Conservation (phyloP, 2,113 vertebrate species). For the Hippolais icterina region DNA sequence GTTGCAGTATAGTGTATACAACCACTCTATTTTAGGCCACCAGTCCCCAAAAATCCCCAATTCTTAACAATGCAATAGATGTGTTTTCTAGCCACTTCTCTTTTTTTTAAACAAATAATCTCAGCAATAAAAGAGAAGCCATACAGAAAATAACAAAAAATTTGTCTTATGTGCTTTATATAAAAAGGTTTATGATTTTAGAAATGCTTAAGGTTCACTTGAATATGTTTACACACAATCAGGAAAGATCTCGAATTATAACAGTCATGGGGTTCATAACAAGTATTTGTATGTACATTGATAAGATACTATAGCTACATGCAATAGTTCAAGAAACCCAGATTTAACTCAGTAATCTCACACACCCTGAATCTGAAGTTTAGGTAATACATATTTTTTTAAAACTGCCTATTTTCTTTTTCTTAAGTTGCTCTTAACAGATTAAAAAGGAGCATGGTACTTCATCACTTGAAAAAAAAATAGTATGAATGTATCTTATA, state of each 20-base stretch:
- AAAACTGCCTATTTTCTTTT: background rate
- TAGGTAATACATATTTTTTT: background rate
- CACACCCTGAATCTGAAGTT: background rate
- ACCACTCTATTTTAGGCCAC: background rate
- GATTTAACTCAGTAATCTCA: background rate
- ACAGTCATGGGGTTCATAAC: background rate
- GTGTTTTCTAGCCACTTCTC: background rate
- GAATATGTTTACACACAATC: background rate
- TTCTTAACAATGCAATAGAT: background rate
- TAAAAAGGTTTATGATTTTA: conserved; percentile 22
- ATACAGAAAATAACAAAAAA: background rate
- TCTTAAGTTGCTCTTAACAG: background rate
- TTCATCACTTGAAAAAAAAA: background rate
- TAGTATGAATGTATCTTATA: background rate
- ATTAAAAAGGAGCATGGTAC: background rate
- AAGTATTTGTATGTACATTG: background rate
- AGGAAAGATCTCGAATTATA: background rate
- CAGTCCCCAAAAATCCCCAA: background rate
- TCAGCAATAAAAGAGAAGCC: background rate
- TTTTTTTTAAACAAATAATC: background rate
- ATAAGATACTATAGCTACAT: background rate
- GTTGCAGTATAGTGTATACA: background rate
- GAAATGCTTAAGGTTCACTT: conserved; percentile 48
- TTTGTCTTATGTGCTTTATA: background rate
- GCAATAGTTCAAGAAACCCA: background rate